A percentile compares a stretch with the other conserved stretches of the same genome.
Conservation (phyloP, 2,797 vertebrate genomes). For the Melanogrammus aeglefinus region DNA sequence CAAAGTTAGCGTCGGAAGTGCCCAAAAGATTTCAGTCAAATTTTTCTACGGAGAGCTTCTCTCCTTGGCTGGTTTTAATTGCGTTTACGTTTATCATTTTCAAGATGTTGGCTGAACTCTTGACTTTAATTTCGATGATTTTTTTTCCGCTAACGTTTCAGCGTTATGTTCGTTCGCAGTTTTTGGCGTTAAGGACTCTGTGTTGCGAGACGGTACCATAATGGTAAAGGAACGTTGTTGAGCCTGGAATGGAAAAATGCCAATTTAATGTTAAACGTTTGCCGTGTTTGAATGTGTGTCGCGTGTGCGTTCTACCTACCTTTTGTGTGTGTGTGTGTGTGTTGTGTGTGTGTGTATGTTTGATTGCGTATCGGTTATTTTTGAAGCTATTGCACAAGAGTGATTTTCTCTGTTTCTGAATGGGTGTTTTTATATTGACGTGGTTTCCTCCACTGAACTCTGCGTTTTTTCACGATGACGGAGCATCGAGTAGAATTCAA, state of each 20-base stretch:
- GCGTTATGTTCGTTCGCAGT: not conserved
- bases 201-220: slow-evolving; percentile 55
- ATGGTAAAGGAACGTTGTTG: slow-evolving; percentile 50
- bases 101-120: not conserved
- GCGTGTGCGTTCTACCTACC: slow-evolving; percentile 17
- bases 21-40: not conserved
- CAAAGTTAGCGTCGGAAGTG: slow-evolving; percentile 1
- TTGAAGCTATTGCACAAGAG: not conserved
- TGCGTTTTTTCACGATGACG: slow-evolving; percentile 22
- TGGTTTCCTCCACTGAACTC: slow-evolving; percentile 12
- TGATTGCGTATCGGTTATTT: slow-evolving; percentile 3
- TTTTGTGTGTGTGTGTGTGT: slow-evolving; percentile 27
- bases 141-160: not conserved
- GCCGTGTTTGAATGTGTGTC: slow-evolving; percentile 57
- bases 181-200: not conserved
- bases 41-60: not conserved
- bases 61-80: not conserved
- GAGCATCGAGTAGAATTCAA: slow-evolving; percentile 24
- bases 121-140: slow-evolving; percentile 6
- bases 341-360: slow-evolving; percentile 26
- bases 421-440: slow-evolving; percentile 41
- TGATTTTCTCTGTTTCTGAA: slow-evolving; percentile 31
- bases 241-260: slow-evolving; percentile 52
- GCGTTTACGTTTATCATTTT: not conserved
- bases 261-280: slow-evolving; percentile 54